These are phyloP conservation scores for Abramis brama DNA, from an alignment of 2,113 vertebrate genomes.

Conservation along the genomic window DNA sequence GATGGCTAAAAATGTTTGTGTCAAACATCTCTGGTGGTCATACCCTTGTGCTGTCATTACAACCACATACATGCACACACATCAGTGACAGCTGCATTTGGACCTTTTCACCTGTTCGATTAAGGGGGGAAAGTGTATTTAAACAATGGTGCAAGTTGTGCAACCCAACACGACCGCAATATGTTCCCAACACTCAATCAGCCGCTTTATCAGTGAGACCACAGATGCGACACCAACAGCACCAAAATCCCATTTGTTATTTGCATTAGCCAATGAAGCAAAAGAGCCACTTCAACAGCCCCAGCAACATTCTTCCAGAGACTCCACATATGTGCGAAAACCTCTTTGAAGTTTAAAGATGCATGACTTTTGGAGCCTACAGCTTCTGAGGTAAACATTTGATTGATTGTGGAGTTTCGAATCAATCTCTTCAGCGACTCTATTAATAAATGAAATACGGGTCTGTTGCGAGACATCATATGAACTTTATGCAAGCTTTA, in stretches of 20 bases:
- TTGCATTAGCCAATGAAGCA: constrained; percentile 61
- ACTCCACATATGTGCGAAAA: constrained; percentile 33
- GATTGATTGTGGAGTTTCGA: neutral
- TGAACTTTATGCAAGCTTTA: neutral
- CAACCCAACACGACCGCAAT: constrained; percentile 65
- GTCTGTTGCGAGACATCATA: neutral
- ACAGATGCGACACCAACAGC: constrained; percentile 66
- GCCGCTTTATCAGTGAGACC: constrained; percentile 61
- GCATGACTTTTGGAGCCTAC: neutral
- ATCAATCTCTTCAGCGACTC: neutral
- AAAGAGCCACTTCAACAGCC: constrained; percentile 54
- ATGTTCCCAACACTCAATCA: constrained; percentile 66
- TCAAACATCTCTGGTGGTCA: constrained; percentile 58
- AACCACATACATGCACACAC: constrained; percentile 14
- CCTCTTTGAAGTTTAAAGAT: constrained; percentile 36
- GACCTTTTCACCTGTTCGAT: constrained; percentile 76
- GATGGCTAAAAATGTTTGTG: constrained; percentile 57
- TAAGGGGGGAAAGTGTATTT: constrained; percentile 62
- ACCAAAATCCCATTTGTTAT: constrained; percentile 72
- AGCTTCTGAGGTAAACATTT: constrained; percentile 51
- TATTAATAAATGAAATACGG: neutral
- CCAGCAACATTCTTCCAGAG: constrained; percentile 62
- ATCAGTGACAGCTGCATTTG: constrained; percentile 65
- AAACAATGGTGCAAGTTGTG: constrained; percentile 68
- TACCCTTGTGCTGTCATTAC: constrained; percentile 39